Evolutionary conservation across 2,113 vertebrate genomes (phyloP), one percentile per base, ranked within the genome.

Genomic region (Gymnarchus niloticus): DNA sequence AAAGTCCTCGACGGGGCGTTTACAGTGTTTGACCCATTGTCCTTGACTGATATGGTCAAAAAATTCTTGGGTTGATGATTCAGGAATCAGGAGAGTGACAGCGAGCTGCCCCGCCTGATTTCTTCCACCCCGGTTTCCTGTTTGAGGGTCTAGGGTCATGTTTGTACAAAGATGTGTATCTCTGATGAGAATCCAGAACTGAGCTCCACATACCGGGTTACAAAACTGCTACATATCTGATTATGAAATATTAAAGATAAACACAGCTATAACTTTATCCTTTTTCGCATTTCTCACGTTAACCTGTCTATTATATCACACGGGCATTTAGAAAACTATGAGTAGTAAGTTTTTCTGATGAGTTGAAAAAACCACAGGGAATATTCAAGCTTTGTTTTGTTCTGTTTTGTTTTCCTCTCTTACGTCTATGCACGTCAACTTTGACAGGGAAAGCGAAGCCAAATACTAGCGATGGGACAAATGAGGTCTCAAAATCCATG

Each of bases 381-480:
- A 90, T 92, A 91, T 90, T 93, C 91, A 92, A 91, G 80, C 91
- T 88, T 92, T 91, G 89, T 90, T 87, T 89, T 92, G 86, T 91
- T 87, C 89, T 90, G 4, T 81, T 14, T 8, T 76, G 3, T 76
- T 41, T 76, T 41, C 25, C 69, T 49, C 8, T 33, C 21, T 91
- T 91, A 84, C 33, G 87, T 90, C 92, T 93, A 93, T 94, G 93
- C 93, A 94, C 93, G 92, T 92, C 86, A 91, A 88, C 88, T 91
- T 90, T 90, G 90, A 88, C 90, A 91, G 92, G 88, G 83, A 92
- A 91, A 91, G 91, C 87, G 90, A 88, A 65, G 56, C 48, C 86
- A 87, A 89, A n/a, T n/a, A n/a, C n/a, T n/a, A n/a, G n/a, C n/a
- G n/a, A n/a, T n/a, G n/a, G n/a, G n/a, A n/a, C n/a, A n/a, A n/a